A percentile compares a stretch with the other conserved stretches of the same genome.
phyloP scores from a whole-genome alignment of 37 sponge, comb jelly and placozoan species.

The Spongilla lacustris region DNA sequence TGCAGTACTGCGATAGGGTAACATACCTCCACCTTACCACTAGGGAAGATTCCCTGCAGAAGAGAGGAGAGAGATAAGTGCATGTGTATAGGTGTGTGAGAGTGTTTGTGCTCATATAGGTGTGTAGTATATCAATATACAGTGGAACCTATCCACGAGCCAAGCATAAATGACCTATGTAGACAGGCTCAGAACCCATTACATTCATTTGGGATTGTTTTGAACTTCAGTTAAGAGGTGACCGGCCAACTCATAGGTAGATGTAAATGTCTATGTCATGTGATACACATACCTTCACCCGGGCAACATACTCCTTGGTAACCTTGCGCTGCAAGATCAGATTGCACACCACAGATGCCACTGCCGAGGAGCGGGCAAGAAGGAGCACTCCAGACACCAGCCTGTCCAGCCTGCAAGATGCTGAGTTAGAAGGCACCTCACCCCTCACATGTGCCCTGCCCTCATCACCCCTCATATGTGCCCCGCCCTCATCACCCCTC shows the following conservation, averaged over 20 bases:
- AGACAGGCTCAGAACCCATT: too few relatives aligned
- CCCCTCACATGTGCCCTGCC: too few relatives aligned
- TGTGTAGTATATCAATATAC: too few relatives aligned
- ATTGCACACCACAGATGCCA: background rate
- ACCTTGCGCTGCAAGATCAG: conserved; percentile 8
- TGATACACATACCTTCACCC: background rate
- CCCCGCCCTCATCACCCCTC: too few relatives aligned
- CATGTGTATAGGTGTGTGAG: background rate
- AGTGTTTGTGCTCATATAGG: too few relatives aligned
- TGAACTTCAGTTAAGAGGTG: too few relatives aligned
- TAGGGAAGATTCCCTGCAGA: conserved; percentile 49
- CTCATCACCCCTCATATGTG: too few relatives aligned
- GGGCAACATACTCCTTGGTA: conserved; percentile 24
- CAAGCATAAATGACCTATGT: background rate
- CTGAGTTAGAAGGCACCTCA: background rate
- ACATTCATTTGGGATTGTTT: too few relatives aligned
- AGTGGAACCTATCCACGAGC: too few relatives aligned
- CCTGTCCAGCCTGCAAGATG: conserved; percentile 46
- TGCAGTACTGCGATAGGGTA: conserved; percentile 20
- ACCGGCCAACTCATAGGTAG: background rate
- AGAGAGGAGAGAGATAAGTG: background rate
- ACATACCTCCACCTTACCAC: conserved; percentile 23
- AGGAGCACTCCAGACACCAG: conserved; percentile 51
- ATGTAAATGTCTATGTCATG: background rate
- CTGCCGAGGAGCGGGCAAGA: conserved; percentile 12